A percentile compares a stretch with the other conserved stretches of the same genome.
phyloP scores from a whole-genome alignment of 2,888 invertebrate genomes.

The Melolontha melolontha region DNA sequence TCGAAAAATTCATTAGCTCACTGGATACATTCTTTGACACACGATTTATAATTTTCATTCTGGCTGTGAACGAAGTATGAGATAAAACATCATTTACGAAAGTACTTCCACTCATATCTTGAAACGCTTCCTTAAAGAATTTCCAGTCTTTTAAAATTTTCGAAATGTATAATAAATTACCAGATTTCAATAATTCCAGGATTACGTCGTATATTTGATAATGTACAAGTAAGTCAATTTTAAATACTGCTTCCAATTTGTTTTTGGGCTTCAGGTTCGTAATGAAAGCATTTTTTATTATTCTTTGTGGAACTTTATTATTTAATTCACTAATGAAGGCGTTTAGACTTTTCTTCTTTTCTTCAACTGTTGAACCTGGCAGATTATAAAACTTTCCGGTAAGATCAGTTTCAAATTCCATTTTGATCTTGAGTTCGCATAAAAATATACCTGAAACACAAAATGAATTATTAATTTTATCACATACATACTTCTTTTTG shows the following conservation, averaged over 20 bases:
- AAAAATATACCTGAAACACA: too few relatives aligned
- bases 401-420: conserved; percentile 13
- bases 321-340: conserved; percentile 11
- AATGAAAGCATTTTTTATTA: not conserved
- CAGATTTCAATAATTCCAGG: conserved; percentile 43
- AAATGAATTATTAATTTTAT: too few relatives aligned
- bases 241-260: conserved; percentile 27
- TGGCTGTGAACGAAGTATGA: conserved; percentile 37
- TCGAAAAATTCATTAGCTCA: conserved; percentile 42
- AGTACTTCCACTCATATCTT: conserved; percentile 20
- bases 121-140: conserved; percentile 41
- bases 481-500: not conserved
- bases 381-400: conserved; percentile 3
- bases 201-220: conserved; percentile 39
- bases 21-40: conserved; percentile 36
- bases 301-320: not conserved
- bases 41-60: conserved; percentile 43
- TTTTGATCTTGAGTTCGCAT: not conserved
- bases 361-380: not conserved
- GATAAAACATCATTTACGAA: conserved; percentile 43
- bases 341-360: conserved; percentile 29
- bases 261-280: not conserved
- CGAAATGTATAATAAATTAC: conserved; percentile 38
- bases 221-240: conserved; percentile 41
- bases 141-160: conserved; percentile 45